These are phyloP conservation scores for Caranx ignobilis DNA, from an alignment of 2,113 vertebrate genomes.

Conservation along the genomic window DNA sequence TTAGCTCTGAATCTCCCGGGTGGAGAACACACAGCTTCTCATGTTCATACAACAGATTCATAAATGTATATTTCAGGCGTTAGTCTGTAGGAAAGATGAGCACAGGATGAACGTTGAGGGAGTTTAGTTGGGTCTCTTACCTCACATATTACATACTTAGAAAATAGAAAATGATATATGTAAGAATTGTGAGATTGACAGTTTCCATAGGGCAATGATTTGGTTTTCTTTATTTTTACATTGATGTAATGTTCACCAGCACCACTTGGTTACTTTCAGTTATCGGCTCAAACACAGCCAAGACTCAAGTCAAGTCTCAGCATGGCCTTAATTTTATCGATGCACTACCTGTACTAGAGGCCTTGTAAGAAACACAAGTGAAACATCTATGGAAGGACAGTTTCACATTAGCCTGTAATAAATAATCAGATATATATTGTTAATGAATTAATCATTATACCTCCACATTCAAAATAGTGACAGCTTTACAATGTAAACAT, in stretches of 20 bases:
- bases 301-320: conserved; percentile 5
- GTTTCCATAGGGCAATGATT: conserved; percentile 19
- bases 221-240: conserved; percentile 12
- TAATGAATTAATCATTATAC: conserved; percentile 14
- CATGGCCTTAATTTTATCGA: conserved; percentile 26
- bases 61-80: conserved; percentile 16
- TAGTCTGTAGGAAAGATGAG: conserved; percentile 20
- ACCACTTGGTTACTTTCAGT: not conserved
- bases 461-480: conserved; percentile 15
- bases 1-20: conserved; percentile 36
- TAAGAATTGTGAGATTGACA: conserved; percentile 3
- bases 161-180: conserved; percentile 26
- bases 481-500: conserved; percentile 22
- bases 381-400: not conserved
- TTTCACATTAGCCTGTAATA: conserved; percentile 18
- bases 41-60: conserved; percentile 3
- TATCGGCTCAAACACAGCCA: conserved; percentile 1
- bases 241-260: not conserved
- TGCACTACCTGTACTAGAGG: conserved; percentile 9
- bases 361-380: conserved; percentile 24
- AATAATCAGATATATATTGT: conserved; percentile 36
- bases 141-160: conserved; percentile 44
- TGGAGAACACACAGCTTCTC: conserved; percentile 28
- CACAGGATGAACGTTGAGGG: not conserved
- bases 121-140: conserved; percentile 46